These are phyloP conservation scores for Lomographa bimaculata DNA, from an alignment of 2,888 invertebrate species.

Conservation along the genomic window DNA sequence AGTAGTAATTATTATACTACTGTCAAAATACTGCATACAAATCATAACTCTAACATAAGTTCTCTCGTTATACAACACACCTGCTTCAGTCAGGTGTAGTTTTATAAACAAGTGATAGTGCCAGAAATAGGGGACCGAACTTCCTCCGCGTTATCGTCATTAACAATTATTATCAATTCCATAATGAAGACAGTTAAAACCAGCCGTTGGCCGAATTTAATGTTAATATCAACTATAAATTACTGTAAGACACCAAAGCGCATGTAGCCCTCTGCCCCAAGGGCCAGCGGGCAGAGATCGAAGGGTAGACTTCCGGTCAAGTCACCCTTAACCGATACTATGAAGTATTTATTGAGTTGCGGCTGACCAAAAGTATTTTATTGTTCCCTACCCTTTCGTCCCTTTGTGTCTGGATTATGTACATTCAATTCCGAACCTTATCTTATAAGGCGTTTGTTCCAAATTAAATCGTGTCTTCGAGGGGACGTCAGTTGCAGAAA, in stretches of 20 bases:
- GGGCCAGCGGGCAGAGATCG: constrained; percentile 72
- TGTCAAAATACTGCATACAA: too few relatives aligned
- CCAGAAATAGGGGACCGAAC: constrained; percentile 1
- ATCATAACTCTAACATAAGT: too few relatives aligned
- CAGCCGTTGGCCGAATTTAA: constrained; percentile 39
- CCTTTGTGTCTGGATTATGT: constrained; percentile 39
- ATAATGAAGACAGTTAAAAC: constrained; percentile 32
- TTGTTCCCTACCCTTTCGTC: constrained; percentile 73
- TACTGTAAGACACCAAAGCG: constrained; percentile 54
- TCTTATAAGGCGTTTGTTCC: constrained; percentile 23
- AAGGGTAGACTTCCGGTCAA: constrained; percentile 76
- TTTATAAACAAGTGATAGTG: too few relatives aligned
- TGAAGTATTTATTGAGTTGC: constrained; percentile 83
- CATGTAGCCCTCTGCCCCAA: constrained; percentile 45
- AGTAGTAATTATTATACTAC: too few relatives aligned
- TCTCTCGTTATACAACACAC: too few relatives aligned
- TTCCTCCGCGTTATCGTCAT: constrained; percentile 4
- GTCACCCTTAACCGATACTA: constrained; percentile 77
- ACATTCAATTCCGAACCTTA: constrained; percentile 37
- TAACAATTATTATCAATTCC: constrained; percentile 22
- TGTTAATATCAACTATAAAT: constrained; percentile 46
- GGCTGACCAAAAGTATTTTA: constrained; percentile 79
- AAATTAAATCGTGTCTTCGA: constrained; percentile 29
- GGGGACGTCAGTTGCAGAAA: constrained; percentile 45
- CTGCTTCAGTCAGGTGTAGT: too few relatives aligned